Conservation (phyloP, 2,113 vertebrate species). For the Sciurus niger region DNA sequence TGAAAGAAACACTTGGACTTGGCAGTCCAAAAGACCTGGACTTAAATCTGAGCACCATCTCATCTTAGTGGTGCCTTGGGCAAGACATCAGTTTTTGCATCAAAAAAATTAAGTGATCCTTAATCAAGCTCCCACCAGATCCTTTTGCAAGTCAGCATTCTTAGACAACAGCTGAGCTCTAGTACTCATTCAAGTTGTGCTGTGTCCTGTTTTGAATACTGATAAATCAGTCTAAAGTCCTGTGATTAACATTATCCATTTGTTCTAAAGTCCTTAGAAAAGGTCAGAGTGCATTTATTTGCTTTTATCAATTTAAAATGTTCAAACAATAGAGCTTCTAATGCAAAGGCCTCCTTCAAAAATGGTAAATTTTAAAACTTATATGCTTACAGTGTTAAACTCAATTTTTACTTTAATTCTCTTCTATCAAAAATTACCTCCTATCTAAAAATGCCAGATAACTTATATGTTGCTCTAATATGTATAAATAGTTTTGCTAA, state of each 20-base stretch:
- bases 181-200: background rate
- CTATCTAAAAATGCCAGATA: background rate
- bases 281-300: background rate
- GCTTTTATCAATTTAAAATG: background rate
- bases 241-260: background rate
- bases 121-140: background rate
- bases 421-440: background rate
- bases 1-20: background rate
- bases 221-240: background rate
- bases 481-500: background rate
- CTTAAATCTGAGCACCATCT: background rate
- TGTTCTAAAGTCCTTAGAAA: background rate
- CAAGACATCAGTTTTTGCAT: background rate
- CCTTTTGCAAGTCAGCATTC: background rate
- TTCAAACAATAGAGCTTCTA: background rate
- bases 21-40: background rate
- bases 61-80: background rate
- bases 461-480: background rate
- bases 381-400: background rate
- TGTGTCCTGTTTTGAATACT: background rate
- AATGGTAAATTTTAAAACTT: slow-evolving; percentile 6
- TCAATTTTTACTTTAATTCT: background rate
- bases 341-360: slow-evolving; percentile 24
- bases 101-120: slow-evolving; percentile 4
- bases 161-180: background rate